A percentile compares a stretch with the other conserved stretches of the same genome.
Conservation (phyloP, 2,797 vertebrate genomes). For the Gymnodraco acuticeps region DNA sequence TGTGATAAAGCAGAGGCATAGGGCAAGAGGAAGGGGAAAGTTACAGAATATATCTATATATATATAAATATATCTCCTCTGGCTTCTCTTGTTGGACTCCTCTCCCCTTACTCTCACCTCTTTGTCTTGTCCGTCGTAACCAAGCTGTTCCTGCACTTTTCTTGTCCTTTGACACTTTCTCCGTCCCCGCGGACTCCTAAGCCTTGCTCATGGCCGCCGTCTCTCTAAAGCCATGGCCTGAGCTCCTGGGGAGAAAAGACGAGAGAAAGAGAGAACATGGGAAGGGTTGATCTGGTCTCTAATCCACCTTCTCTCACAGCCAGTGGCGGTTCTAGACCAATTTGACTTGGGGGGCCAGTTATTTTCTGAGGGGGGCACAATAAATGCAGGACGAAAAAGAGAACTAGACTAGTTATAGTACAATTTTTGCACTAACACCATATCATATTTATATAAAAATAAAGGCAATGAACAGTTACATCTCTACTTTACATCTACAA, state of each 20-base stretch:
- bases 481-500: no score
- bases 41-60: constrained; percentile 52
- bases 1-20: constrained; percentile 74
- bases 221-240: constrained; percentile 76
- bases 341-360: no score
- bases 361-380: no score
- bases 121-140: constrained; percentile 54
- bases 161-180: constrained; percentile 70
- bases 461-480: no score
- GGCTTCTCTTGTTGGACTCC: constrained; percentile 44
- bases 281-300: constrained; percentile 63
- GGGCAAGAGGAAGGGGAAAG: constrained; percentile 63
- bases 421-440: no score
- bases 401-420: no score
- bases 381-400: no score
- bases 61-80: constrained; percentile 21
- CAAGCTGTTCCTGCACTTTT: constrained; percentile 64
- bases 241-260: constrained; percentile 62
- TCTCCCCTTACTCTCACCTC: constrained; percentile 18
- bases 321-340: no score
- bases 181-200: constrained; percentile 65
- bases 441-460: no score
- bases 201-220: constrained; percentile 74
- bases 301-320: constrained; percentile 68
- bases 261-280: constrained; percentile 34